phyloP scores from a whole-genome alignment of 1,140 invertebrate species.

The Lepidurus couesii region DNA sequence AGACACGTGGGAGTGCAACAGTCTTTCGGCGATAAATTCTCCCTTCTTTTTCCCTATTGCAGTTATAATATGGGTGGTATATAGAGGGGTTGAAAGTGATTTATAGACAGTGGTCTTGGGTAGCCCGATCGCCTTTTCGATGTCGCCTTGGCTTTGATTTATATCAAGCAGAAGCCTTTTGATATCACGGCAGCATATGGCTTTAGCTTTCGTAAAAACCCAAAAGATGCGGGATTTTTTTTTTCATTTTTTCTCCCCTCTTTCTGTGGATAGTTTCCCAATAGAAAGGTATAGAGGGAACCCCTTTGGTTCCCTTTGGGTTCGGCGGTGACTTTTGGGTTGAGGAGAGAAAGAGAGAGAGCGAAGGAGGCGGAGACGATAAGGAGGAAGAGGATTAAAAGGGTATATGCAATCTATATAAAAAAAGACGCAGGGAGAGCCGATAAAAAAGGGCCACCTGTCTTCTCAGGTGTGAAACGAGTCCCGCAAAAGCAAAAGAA shows the following conservation, averaged over 20 bases:
- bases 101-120: constrained; percentile 18
- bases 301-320: not conserved
- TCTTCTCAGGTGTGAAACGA: constrained; percentile 17
- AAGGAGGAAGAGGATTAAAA: constrained; percentile 16
- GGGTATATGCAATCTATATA: constrained; percentile 19
- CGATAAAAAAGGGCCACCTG: constrained; percentile 21
- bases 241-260: not conserved
- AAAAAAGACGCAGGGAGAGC: constrained; percentile 6
- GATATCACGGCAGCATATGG: constrained; percentile 21
- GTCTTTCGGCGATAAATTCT: constrained; percentile 4
- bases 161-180: constrained; percentile 15
- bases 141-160: constrained; percentile 18
- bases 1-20: constrained; percentile 20
- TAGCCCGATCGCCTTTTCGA: constrained; percentile 18
- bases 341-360: not conserved
- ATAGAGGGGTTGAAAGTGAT: constrained; percentile 22
- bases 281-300: not conserved
- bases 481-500: constrained; percentile 21
- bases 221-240: not conserved
- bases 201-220: not conserved
- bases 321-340: not conserved
- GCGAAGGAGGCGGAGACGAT: constrained; percentile 6
- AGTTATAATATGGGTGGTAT: constrained; percentile 14
- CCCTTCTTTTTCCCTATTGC: not conserved
- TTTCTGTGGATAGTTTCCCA: not conserved